Conservation (phyloP, 2,113 vertebrate species). For the Leptobrachium leishanense region DNA sequence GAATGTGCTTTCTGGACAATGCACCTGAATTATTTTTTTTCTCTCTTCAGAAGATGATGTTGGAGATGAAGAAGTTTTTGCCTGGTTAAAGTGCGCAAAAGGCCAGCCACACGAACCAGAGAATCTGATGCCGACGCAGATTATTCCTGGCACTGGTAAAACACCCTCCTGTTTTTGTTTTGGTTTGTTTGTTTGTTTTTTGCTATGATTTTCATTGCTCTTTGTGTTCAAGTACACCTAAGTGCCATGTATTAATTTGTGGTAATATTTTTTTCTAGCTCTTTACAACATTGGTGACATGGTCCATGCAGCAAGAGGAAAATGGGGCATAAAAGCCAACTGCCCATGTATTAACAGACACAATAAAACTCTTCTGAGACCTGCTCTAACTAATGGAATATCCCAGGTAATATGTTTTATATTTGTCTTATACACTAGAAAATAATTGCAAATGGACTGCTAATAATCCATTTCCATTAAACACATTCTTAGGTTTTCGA, state of each 20-base stretch:
- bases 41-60: conserved; percentile 72
- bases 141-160: conserved; percentile 96
- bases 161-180: background rate
- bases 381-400: conserved; percentile 90
- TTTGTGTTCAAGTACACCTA: background rate
- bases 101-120: conserved; percentile 96
- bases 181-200: background rate
- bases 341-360: conserved; percentile 94
- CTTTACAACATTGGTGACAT: conserved; percentile 98
- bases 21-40: background rate
- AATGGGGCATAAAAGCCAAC: conserved; percentile 99
- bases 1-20: no score
- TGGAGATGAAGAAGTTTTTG: conserved; percentile 93
- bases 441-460: background rate
- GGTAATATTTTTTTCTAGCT: conserved; percentile 66
- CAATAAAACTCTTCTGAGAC: conserved; percentile 84
- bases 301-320: conserved; percentile 95
- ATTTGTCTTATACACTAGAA: no score
- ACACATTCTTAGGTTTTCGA: no score
- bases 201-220: no score
- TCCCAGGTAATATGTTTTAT: conserved; percentile 78
- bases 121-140: conserved; percentile 98
- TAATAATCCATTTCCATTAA: background rate
- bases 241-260: background rate
- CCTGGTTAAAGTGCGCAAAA: conserved; percentile 97